Base-by-base conservation (phyloP, 2,113 vertebrate species). In the Microtus ochrogaster region DNA sequence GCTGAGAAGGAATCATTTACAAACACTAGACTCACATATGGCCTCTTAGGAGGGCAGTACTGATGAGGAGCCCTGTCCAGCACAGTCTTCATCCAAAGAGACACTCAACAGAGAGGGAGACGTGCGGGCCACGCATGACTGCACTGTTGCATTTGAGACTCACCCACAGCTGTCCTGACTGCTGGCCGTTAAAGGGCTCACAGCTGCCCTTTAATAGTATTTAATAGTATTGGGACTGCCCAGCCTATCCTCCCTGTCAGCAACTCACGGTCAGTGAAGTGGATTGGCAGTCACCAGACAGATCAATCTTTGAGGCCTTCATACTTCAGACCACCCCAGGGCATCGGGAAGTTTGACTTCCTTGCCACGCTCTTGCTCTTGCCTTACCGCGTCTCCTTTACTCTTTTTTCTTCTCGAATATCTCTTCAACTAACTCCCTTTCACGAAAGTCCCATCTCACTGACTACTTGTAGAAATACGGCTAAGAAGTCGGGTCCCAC, bases 391-490 rank as follows among this genome's bases (percentile, higher is more conserved):
- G 66, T 36, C 33, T 36, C 52, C 36, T 7, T 94, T 44, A 33
- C 77, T 89, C 72, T 85, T 36, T 41, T 66, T 47, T 66, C 55
- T 79, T 47, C 47, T 61, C 8, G 70, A 88, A 39, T 21, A 28
- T 33, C n/a, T 92, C 49, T 26, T 78, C 89, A 41, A 49, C 47
- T 49, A 74, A 70, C 68, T 22, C 47, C 33, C 21, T 28, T 96
- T 92, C 76, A 41, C 7, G 36, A 82, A 83, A 76, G 83, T 36
- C 70, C 44, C 84, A 73, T 63, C 68, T 73, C 87, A 17, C 36
- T 33, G 10, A 89, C 77, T 88, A 58, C 58, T 94, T 87, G 89
- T 44, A 89, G 93, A 78, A 89, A 94, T 49, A 11, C 14, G n/a
- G 78, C 78, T 84, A 30, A 90, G 84, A 90, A 87, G 86, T n/a